Percentiles rank a stretch among this genome's conserved stretches.
These are phyloP conservation scores for Alitta virens DNA, from an alignment of 2,888 invertebrate species.

Conservation along the genomic window DNA sequence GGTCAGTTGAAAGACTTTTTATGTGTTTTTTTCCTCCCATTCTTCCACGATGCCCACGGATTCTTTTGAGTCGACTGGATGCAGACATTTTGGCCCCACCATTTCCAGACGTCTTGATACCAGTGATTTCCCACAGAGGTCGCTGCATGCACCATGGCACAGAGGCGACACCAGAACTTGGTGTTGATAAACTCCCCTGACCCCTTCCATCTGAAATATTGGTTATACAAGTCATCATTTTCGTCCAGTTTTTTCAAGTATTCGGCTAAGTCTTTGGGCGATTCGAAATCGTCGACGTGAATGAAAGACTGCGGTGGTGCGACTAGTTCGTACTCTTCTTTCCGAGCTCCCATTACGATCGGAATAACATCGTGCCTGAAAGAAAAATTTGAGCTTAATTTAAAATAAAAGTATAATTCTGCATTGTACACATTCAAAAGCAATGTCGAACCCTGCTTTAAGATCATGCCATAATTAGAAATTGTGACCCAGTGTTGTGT, in stretches of 20 bases:
- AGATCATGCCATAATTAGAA: no score
- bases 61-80: not conserved
- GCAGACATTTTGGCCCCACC: conserved; percentile 67
- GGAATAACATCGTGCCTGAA: conserved; percentile 28
- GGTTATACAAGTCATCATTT: conserved; percentile 87
- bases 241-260: conserved; percentile 82
- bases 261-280: conserved; percentile 81
- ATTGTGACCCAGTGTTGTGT: no score
- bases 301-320: conserved; percentile 90
- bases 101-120: conserved; percentile 80
- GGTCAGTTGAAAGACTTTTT: no score
- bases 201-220: conserved; percentile 91
- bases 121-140: not conserved
- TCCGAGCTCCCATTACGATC: conserved; percentile 29
- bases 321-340: conserved; percentile 59
- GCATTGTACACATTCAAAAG: no score
- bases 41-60: not conserved
- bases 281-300: conserved; percentile 92
- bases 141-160: conserved; percentile 61
- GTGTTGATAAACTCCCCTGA: conserved; percentile 96
- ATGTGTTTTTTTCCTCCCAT: no score
- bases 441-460: no score
- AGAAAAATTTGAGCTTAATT: no score
- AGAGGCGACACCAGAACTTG: conserved; percentile 87
- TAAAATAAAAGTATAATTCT: no score